These are phyloP conservation scores for Hylyphantes graminicola DNA, from an alignment of 1,140 invertebrate species.

Conservation along the genomic window DNA sequence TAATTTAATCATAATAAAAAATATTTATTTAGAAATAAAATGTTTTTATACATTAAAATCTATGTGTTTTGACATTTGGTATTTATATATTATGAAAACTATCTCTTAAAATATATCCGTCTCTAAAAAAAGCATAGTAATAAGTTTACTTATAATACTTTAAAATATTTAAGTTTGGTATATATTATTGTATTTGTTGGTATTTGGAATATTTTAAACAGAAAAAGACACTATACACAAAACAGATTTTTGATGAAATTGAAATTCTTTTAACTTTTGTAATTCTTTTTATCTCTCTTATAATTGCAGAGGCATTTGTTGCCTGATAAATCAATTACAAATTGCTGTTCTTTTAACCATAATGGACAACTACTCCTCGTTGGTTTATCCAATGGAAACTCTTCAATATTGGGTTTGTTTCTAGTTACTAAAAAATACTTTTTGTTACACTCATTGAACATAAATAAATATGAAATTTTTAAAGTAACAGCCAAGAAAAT, in stretches of 20 bases:
- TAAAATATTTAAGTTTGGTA: too few relatives aligned
- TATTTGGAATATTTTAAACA: neutral
- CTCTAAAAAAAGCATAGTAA: too few relatives aligned
- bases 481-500: too few relatives aligned
- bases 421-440: neutral
- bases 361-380: conserved; percentile 76
- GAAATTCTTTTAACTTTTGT: neutral
- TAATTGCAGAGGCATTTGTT: conserved; percentile 65
- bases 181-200: neutral
- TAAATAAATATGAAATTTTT: too few relatives aligned
- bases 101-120: too few relatives aligned
- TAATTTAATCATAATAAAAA: too few relatives aligned
- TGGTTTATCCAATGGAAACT: conserved; percentile 74
- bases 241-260: neutral
- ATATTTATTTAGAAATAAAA: too few relatives aligned
- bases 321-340: conserved; percentile 66
- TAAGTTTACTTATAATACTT: too few relatives aligned
- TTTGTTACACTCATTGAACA: too few relatives aligned
- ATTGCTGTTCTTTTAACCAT: conserved; percentile 75
- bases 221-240: neutral
- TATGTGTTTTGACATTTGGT: too few relatives aligned
- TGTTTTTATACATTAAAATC: too few relatives aligned
- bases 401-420: conserved; percentile 71
- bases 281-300: neutral
- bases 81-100: too few relatives aligned